Evolutionary conservation across 2,113 vertebrate species (phyloP), one percentile per base, ranked within the genome.

Genomic region (Gasterosteus nipponicus): DNA sequence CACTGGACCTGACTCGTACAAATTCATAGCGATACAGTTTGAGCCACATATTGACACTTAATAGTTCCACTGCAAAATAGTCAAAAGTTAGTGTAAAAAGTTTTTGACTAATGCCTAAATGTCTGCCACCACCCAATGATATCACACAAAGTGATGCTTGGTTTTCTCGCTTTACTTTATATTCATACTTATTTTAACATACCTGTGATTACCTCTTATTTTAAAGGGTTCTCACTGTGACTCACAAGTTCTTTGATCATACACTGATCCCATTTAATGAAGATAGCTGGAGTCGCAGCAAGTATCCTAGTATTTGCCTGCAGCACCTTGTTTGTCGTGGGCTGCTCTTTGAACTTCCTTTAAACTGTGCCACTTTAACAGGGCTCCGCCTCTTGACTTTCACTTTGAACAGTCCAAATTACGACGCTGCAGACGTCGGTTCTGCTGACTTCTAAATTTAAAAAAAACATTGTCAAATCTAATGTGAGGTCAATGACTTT

Each of bases 241-340:
- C 82, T 89, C 84, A 77, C 54, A 4, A 26, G 57, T 53, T 78
- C 87, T 91, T 89, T 89, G 85, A 90, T 87, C 84, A 86, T 80
- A 89, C 87, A 82, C 19, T 60, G 86, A 71, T 89, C 86, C 59
- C 77, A 86, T 89, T 90, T 87, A 87, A 90, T 87, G 84, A 89
- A 85, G 76, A 85, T 85, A 89, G 86, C 80, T 79, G 69, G 69
- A 86, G 82, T 85, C 51, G 44, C 88, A 81, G 82, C 56, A 77
- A 82, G 75, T 84, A 68, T 81, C 80, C 82, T 81, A 81, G 87
- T 86, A 82, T 81, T 85, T 78, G 85, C 90, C 90, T 87, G 85
- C 84, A 90, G 90, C 88, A 26, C 67, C 77, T 41, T 87, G 87
- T 57, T 29, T 57, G 54, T 31, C 54, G 26, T 7, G 26, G 54